Conservation (phyloP, 2,888 invertebrate genomes). For the Pycnomerus fuliginosus region DNA sequence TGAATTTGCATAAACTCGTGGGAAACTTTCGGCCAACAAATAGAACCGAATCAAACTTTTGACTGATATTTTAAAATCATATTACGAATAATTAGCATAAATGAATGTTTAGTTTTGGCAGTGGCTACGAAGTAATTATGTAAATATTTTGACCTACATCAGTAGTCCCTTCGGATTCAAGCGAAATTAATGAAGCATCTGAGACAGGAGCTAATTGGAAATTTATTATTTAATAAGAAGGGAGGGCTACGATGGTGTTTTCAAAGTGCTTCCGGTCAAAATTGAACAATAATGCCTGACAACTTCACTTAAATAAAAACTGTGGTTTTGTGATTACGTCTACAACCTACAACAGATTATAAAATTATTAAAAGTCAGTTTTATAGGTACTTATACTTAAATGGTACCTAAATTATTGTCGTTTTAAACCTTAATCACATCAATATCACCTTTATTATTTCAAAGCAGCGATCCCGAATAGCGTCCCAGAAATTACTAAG, state of each 20-base stretch:
- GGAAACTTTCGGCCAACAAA: conserved; percentile 11
- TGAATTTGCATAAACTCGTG: conserved; percentile 11
- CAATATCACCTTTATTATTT: too few species aligned
- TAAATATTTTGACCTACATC: conserved; percentile 25
- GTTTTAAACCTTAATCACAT: too few species aligned
- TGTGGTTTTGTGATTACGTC: too few species aligned
- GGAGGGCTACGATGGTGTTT: conserved; percentile 22
- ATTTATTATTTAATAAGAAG: conserved; percentile 32
- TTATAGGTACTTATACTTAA: too few species aligned
- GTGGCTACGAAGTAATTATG: conserved; percentile 5
- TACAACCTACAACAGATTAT: too few species aligned
- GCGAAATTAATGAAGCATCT: conserved; percentile 29
- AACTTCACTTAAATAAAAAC: too few species aligned
- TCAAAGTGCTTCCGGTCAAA: conserved; percentile 24
- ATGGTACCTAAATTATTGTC: too few species aligned
- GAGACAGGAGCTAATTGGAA: conserved; percentile 29
- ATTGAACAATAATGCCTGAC: conserved; percentile 28
- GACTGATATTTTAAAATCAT: conserved; percentile 13
- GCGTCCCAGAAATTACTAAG: too few species aligned
- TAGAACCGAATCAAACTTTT: conserved; percentile 6
- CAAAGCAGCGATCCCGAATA: too few species aligned
- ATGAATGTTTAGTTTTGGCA: conserved; percentile 2
- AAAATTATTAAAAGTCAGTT: too few species aligned
- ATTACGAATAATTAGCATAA: conserved; percentile 14
- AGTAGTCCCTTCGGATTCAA: conserved; percentile 16